Evolutionary conservation across 2,888 invertebrate species (phyloP).

Genomic region (Athalia cordata): DNA sequence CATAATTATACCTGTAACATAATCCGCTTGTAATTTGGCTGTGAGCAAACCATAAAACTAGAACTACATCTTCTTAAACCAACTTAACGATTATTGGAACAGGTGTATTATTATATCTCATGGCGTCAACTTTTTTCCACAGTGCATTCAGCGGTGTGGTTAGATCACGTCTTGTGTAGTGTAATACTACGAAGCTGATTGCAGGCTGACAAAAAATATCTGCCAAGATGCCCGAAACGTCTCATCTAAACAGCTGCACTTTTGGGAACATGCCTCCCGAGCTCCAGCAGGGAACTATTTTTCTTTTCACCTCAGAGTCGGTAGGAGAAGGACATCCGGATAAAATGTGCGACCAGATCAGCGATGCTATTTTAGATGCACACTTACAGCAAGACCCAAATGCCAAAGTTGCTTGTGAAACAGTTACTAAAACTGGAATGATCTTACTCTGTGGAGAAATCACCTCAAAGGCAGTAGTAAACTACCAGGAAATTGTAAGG

Average conservation of each 20-base stretch:
- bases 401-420: slow-evolving; percentile 98
- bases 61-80: too few relatives aligned
- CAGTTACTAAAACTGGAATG: slow-evolving; percentile 99
- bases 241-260: slow-evolving; percentile 79
- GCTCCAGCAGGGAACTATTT: slow-evolving; percentile 90
- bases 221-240: slow-evolving; percentile 82
- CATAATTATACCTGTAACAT: too few relatives aligned
- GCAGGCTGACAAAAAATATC: too few relatives aligned
- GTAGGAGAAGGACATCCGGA: slow-evolving; percentile 99
- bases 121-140: slow-evolving; percentile 79
- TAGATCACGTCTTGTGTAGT: slow-evolving; percentile 45
- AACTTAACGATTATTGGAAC: too few relatives aligned
- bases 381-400: slow-evolving; percentile 95
- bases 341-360: slow-evolving; percentile 98
- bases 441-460: slow-evolving; percentile 98
- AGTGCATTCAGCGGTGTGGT: slow-evolving; percentile 50
- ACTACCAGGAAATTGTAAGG: slow-evolving; percentile 97
- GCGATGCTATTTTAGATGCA: slow-evolving; percentile 96
- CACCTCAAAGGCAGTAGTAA: slow-evolving; percentile 97
- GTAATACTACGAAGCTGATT: slow-evolving; percentile 38
- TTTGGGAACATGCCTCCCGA: slow-evolving; percentile 86
- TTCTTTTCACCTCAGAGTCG: slow-evolving; percentile 97
- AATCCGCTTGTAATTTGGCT: too few relatives aligned
- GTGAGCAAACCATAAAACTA: too few relatives aligned
- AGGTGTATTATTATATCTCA: too few relatives aligned